Evolutionary conservation across 1,140 invertebrate genomes (phyloP).

Genomic region (Drosophila navojoa): DNA sequence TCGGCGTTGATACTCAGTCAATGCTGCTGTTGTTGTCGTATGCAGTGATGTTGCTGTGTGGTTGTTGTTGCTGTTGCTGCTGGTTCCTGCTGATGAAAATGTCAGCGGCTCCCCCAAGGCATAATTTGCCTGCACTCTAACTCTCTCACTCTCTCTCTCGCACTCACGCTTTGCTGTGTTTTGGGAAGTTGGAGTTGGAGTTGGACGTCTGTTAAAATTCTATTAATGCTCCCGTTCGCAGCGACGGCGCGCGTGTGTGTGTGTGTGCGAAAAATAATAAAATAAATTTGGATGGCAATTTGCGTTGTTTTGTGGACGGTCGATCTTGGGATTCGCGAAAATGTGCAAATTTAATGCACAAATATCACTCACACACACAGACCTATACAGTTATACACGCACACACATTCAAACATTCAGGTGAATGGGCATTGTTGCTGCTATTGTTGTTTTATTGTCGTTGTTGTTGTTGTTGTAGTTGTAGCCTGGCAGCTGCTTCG

Average conservation of each 20-base stretch:
- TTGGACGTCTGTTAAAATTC: conserved; percentile 59
- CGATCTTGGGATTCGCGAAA: conserved; percentile 45
- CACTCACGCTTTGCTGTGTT: conserved; percentile 17
- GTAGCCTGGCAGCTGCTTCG: conserved; percentile 39
- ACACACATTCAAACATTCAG: conserved; percentile 5
- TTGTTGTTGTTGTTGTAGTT: conserved; percentile 14
- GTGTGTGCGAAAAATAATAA: conserved; percentile 22
- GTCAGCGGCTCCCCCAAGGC: conserved; percentile 78
- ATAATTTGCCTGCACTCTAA: conserved; percentile 20
- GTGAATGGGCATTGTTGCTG: conserved; percentile 37
- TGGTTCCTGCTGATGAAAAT: conserved; percentile 69
- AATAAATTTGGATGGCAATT: conserved; percentile 62
- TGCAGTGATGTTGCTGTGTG: conserved; percentile 23
- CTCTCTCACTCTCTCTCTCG: not conserved
- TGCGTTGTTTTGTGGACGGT: conserved; percentile 57
- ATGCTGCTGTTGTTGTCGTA: conserved; percentile 39
- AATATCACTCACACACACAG: conserved; percentile 38
- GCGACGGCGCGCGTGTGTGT: conserved; percentile 11
- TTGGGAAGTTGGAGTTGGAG: conserved; percentile 32
- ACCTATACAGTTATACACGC: not conserved
- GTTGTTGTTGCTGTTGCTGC: conserved; percentile 35
- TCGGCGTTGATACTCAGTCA: conserved; percentile 22
- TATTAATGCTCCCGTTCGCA: conserved; percentile 55
- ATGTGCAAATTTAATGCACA: conserved; percentile 74
- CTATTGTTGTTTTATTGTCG: conserved; percentile 22